Percentiles rank a stretch among this genome's conserved stretches.
Evolutionary conservation across 1,140 invertebrate genomes (phyloP).

Genomic region (Aradophagus sp.): DNA sequence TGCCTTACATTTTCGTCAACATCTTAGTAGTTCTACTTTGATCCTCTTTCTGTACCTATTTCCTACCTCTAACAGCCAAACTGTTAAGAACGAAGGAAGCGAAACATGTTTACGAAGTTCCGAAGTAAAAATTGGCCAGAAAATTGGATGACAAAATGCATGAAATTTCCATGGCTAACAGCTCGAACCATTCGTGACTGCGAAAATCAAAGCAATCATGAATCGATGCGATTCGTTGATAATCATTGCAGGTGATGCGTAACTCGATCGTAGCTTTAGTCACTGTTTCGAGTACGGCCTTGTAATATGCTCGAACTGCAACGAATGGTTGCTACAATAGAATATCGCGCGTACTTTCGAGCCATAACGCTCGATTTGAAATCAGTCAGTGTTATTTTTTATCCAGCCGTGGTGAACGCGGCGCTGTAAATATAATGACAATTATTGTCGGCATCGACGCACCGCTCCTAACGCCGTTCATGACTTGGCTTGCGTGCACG

Average conservation of each 20-base stretch:
- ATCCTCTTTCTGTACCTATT: no score
- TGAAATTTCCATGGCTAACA: slow-evolving; percentile 20
- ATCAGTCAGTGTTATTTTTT: slow-evolving; percentile 47
- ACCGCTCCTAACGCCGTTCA: no score
- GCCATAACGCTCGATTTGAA: slow-evolving; percentile 44
- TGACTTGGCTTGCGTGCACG: no score
- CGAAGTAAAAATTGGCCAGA: background rate
- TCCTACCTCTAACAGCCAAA: no score
- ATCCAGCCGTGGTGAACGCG: slow-evolving; percentile 32
- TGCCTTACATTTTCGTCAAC: no score
- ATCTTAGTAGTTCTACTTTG: no score
- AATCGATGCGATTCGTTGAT: slow-evolving; percentile 45
- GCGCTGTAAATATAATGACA: slow-evolving; percentile 33
- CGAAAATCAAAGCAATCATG: slow-evolving; percentile 40
- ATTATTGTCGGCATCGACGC: background rate
- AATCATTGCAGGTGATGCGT: slow-evolving; percentile 50
- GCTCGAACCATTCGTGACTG: slow-evolving; percentile 8
- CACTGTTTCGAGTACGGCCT: slow-evolving; percentile 42
- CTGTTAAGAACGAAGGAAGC: no score
- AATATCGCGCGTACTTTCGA: slow-evolving; percentile 30
- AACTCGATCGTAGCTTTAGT: slow-evolving; percentile 49
- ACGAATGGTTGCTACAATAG: slow-evolving; percentile 49
- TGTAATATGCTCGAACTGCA: slow-evolving; percentile 55
- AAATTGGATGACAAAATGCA: slow-evolving; percentile 5
- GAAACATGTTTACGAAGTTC: no score